Evolutionary conservation across 2,888 invertebrate species (phyloP), one percentile per base, ranked within the genome.

Genomic region (Diaperis boleti): DNA sequence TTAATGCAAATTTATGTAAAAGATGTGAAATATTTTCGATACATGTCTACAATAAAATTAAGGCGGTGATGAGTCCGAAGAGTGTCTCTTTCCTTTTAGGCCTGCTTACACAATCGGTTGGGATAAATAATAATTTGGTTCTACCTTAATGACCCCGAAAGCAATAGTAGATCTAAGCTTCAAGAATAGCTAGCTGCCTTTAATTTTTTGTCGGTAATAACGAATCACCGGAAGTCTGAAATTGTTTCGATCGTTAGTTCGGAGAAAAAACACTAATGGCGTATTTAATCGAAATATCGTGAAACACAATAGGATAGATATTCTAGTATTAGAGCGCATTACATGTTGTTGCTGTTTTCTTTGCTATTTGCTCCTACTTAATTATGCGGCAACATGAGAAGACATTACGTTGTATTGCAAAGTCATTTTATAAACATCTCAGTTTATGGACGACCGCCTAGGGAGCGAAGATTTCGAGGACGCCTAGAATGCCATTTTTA

Each of bases 181-280:
- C 26, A 4, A 1, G 13, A 41, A 10, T 15, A 49, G 14, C 17
- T 18, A 10, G 20, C 33, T 45, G n/a, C n/a, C n/a, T 22, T 26
- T 26, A 59, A 52, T 62, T 57, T 54, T 69, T 65, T 67, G 66
- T 65, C 65, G 65, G 64, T 65, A 63, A 65, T 62, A 68, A 49
- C 41, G 66, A 56, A 49, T 33, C 49, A 64, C 66, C 64, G 65
- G 67, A 67, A 69, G 59, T 26, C 52, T 18, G 42, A 62, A 67
- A 69, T 69, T 67, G 62, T 62, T 57, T 62, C 49, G 29, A 59
- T 59, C 35, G 29, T 50, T 49, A 52, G 14, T 42, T 3, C 20
- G 10, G 26, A 18, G 17, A 37, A 61, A 55, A 35, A 47, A 42
- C 29, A 10, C 39, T 33, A 45, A 61, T 61, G 39, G 11, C 37